Percentiles rank a stretch among this genome's conserved stretches.
phyloP scores from a whole-genome alignment of 35 echinoderm and acorn worm species.

The Apostichopus californicus region DNA sequence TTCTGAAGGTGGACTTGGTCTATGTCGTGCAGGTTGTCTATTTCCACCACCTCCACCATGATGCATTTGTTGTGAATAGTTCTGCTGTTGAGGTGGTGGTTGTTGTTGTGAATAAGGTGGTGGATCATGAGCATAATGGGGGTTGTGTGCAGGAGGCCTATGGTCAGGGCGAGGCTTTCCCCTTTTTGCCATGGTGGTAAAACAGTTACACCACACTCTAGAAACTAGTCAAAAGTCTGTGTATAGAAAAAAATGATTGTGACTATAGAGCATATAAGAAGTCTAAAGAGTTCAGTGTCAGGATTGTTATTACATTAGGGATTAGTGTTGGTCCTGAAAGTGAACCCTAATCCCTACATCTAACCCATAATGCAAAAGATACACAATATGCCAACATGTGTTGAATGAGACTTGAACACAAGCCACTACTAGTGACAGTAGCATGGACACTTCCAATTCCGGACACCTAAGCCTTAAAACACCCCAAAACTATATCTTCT shows the following conservation, averaged over 20 bases:
- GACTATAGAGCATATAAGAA: no score
- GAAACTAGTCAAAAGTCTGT: not conserved
- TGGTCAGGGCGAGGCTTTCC: not conserved
- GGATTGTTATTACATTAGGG: no score
- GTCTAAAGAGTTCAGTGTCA: no score
- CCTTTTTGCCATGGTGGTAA: slow-evolving; percentile 10
- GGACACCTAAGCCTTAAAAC: no score
- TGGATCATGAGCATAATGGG: slow-evolving; percentile 21
- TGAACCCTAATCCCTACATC: no score
- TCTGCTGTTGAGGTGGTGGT: slow-evolving; percentile 15
- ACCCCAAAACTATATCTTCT: no score
- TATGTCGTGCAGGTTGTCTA: slow-evolving; percentile 1
- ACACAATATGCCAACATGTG: no score
- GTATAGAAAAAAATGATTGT: not conserved
- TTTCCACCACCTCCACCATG: not conserved
- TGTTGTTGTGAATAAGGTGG: not conserved
- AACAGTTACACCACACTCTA: not conserved
- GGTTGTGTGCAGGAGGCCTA: slow-evolving; percentile 28
- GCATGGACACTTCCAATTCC: no score
- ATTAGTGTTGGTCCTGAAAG: no score
- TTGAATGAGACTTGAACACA: no score
- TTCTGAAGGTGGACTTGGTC: slow-evolving; percentile 6
- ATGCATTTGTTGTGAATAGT: slow-evolving; percentile 12
- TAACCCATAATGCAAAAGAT: no score
- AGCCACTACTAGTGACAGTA: no score